Base-by-base conservation (phyloP, 2,797 vertebrate species). In the Apogon hyalosoma region DNA sequence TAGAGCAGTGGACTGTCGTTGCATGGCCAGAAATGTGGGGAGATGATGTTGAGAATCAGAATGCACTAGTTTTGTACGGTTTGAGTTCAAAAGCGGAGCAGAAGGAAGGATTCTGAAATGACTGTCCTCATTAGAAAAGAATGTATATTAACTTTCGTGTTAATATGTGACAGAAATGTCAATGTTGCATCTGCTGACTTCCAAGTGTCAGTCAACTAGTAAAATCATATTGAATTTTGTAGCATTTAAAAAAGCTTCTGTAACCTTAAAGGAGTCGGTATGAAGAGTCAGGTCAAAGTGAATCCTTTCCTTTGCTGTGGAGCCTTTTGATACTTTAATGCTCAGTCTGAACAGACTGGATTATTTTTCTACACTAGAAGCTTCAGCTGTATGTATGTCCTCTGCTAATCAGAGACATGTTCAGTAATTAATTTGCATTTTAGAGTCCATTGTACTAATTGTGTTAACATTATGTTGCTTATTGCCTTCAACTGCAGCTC, bases 281-380 rank as follows among this genome's bases (percentile, higher is more conserved):
- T 14, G 24, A 10, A 31, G 33, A 24, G 47, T 47, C 7, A 49
- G 13, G 66, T 52, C 5, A 42, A 63, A 48, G 12, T 15, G 6
- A 16, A 14, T 9, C 8, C 15, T 50, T 52, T 48, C 13, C 12
- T 53, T 42, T 38, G 43, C 55, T 40, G 36, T 12, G 2, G 24
- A 43, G 63, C 50, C 38, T 68, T 80, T 50, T 55, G 31, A 63
- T 47, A 58, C 21, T 39, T 57, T 39, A 33, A 57, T 52, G 21
- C 47, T 70, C 58, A 57, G 52, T 66, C 33, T 67, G 39, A 10
- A 63, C 33, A 16, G 38, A 68, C 62, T 50, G 49, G 40, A 51
- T 72, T 51, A 47, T 70, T 76, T 82, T 86, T 68, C 57, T 75
- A 71, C 66, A 65, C 54, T 45, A 21, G 43, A 70, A 38, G 45